Percentiles rank a stretch among this genome's conserved stretches.
phyloP scores from a whole-genome alignment of 2,888 invertebrate species.

The Agrotis segetum region DNA sequence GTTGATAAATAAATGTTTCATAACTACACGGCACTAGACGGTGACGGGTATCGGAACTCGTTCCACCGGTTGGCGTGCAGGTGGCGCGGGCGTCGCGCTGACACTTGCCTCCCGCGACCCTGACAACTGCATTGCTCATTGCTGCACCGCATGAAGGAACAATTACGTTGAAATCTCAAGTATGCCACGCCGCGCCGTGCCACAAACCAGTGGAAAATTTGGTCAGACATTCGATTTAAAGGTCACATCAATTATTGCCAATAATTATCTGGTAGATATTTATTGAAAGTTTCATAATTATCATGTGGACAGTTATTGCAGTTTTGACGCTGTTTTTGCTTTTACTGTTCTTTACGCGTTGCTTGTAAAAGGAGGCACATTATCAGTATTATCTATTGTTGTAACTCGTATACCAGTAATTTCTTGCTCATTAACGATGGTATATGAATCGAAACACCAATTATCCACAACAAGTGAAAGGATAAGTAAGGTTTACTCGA shows the following conservation, averaged over 20 bases:
- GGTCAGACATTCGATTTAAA: conserved; percentile 65
- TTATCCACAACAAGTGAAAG: conserved; percentile 58
- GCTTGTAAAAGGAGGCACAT: neutral
- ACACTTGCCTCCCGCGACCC: conserved; percentile 76
- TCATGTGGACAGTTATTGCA: conserved; percentile 20
- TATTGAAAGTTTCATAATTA: conserved; percentile 59
- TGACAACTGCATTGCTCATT: conserved; percentile 73
- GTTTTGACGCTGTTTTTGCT: conserved; percentile 20
- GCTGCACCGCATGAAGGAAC: conserved; percentile 64
- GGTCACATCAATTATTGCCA: conserved; percentile 63
- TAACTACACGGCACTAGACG: conserved; percentile 77
- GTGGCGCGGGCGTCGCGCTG: conserved; percentile 75
- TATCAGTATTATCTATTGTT: neutral
- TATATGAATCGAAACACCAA: conserved; percentile 41
- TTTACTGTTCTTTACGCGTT: neutral
- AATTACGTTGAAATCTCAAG: conserved; percentile 67
- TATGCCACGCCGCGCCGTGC: conserved; percentile 59
- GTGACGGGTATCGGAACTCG: conserved; percentile 75
- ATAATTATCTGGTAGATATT: conserved; percentile 53
- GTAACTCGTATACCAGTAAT: conserved; percentile 3
- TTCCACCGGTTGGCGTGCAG: conserved; percentile 81
- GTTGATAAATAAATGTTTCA: conserved; percentile 82
- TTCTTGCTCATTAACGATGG: conserved; percentile 27
- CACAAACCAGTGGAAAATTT: conserved; percentile 62
- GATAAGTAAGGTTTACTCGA: conserved; percentile 53